Evolutionary conservation across 1,140 invertebrate species (phyloP), one percentile per base, ranked within the genome.

Genomic region (Hylyphantes graminicola): DNA sequence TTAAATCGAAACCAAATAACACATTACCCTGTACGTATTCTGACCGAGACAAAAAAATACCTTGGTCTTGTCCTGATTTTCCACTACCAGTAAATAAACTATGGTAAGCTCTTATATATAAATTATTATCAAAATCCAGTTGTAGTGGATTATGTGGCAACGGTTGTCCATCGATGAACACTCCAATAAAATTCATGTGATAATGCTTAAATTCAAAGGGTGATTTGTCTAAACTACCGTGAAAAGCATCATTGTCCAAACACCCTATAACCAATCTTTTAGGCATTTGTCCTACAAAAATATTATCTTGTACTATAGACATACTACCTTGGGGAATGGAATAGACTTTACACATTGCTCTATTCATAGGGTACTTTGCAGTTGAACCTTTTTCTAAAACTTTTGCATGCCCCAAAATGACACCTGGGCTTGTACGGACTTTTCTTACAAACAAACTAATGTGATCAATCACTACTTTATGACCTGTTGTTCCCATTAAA

Each of bases 201-300:
- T 53, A 72, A n/a, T 76, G 17, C 12, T 70, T 76, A 17, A 83
- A 72, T 50, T 70, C 64, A 51, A 68, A 84, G 10, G 72, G 48
- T 13, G 55, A 54, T 61, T 48, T 51, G n/a, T 19, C 0, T n/a
- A 53, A 83, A 35, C 13, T 51, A 13, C 73, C 80, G 55, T 21
- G 13, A 55, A 84, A 75, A 8, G 63, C 15, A n/a, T 76, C 19
- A 10, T 54, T 57, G 13, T 84, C 55, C 5, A 84, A 13, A 51
- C 73, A 77, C 7, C 54, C 53, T 15, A 84, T 57, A 21, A 72
- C 13, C 7, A 77, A 13, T 59, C 68, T 51, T 50, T 79, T 51
- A 48, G 64, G 80, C 17, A 77, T 57, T 6, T 63, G 15, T 57
- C 72, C 64, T 17, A 17, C 19, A 11, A 83, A 81, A 61, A 85